These are phyloP conservation scores for Cichlasoma orientale DNA, from an alignment of 2,797 vertebrate genomes.

Conservation along the genomic window DNA sequence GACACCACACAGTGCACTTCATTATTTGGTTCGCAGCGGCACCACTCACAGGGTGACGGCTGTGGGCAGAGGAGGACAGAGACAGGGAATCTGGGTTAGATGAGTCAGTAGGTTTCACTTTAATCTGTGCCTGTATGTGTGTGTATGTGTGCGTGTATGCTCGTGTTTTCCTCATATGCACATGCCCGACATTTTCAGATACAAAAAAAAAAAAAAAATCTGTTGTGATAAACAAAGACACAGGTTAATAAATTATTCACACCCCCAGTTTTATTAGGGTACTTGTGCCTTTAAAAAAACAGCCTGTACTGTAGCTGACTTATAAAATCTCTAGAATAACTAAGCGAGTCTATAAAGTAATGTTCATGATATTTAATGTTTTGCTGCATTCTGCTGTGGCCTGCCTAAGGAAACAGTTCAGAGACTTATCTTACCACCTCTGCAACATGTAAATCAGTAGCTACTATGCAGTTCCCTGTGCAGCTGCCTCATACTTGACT, in stretches of 20 bases:
- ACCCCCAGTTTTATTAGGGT: constrained; percentile 21
- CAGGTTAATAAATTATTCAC: constrained; percentile 52
- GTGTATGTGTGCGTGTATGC: neutral
- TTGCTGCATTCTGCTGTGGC: constrained; percentile 43
- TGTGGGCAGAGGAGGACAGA: constrained; percentile 67
- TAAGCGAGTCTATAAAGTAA: constrained; percentile 14
- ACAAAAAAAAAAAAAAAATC: neutral
- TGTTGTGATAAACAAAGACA: constrained; percentile 34
- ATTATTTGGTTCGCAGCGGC: constrained; percentile 99
- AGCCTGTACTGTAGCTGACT: constrained; percentile 15
- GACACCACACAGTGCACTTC: constrained; percentile 99
- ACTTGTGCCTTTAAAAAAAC: constrained; percentile 34
- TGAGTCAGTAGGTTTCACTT: constrained; percentile 38
- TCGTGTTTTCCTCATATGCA: neutral
- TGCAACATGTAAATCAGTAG: constrained; percentile 65
- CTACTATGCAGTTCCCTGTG: constrained; percentile 29
- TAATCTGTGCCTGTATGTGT: neutral
- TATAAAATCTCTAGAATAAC: constrained; percentile 34
- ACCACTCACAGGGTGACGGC: constrained; percentile 99
- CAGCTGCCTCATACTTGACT: constrained; percentile 51
- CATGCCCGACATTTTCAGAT: neutral
- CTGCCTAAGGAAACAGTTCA: constrained; percentile 49
- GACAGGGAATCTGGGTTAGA: constrained; percentile 53
- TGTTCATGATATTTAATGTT: constrained; percentile 45
- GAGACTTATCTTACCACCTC: constrained; percentile 54